A percentile compares a stretch with the other conserved stretches of the same genome.
Evolutionary conservation across 1,140 invertebrate genomes (phyloP).

Genomic region (Cepaea nemoralis): DNA sequence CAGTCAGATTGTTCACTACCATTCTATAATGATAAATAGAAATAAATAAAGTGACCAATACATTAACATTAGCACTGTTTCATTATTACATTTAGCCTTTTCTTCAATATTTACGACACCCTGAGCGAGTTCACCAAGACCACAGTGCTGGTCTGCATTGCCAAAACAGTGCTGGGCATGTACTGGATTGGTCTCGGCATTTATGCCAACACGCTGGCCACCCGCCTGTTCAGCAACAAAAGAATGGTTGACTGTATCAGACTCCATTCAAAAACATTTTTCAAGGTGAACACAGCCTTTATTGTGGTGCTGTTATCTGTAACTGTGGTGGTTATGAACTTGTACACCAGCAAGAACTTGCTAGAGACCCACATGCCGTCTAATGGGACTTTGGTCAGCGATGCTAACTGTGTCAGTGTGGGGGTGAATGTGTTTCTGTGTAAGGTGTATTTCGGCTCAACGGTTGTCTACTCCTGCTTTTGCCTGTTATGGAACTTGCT

Average conservation of each 20-base stretch:
- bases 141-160: constrained; percentile 64
- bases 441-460: constrained; percentile 63
- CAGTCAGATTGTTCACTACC: no score
- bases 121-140: constrained; percentile 62
- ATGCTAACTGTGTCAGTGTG: constrained; percentile 21
- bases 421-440: constrained; percentile 58
- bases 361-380: constrained; percentile 59
- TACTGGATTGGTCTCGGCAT: constrained; percentile 67
- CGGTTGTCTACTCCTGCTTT: constrained; percentile 66
- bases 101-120: constrained; percentile 68
- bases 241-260: constrained; percentile 70
- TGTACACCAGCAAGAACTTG: constrained; percentile 51
- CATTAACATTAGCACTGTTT: no score
- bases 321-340: constrained; percentile 54
- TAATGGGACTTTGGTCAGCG: constrained; percentile 29
- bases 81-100: no score
- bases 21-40: no score
- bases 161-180: constrained; percentile 64
- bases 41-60: no score
- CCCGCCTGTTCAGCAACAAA: constrained; percentile 65
- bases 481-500: constrained; percentile 71
- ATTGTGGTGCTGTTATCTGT: constrained; percentile 38
- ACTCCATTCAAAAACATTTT: constrained; percentile 71
- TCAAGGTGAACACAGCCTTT: constrained; percentile 59
- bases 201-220: constrained; percentile 66